Base-by-base conservation (phyloP, 2,113 vertebrate genomes). In the Lethenteron camtschaticum region DNA sequence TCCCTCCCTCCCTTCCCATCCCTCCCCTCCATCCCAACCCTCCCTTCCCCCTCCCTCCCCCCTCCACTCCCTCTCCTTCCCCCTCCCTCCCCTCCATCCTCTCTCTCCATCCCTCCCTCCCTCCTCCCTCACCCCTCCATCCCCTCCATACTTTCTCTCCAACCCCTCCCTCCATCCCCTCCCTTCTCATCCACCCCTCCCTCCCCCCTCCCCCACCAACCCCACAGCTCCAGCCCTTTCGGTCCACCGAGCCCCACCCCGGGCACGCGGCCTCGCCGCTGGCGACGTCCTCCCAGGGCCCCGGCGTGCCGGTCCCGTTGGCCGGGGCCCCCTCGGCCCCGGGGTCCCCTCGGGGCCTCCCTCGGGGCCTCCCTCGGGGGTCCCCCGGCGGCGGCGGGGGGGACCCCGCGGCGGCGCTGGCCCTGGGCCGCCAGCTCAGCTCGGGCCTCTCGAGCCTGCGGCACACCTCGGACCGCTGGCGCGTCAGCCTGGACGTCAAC, bases 401-500 rank as follows among this genome's bases (percentile, higher is more conserved):
- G 59, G 13, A 8, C 63, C 63, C n/a, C 41, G 63, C 63, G 14
- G 41, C 41, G 41, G 41, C 75, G 66, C 84, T 80, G 1, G 84
- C 83, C 2, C 78, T 97, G 73, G 79, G 75, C 76, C 86, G 88
- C 1, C 94, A 95, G 79, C 78, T 92, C 71, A 92, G 94, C 83
- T 66, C 63, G 9, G 94, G 94, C 58, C 55, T 99, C 76, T 99
- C 94, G 0, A 91, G 96, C 83, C 90, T 96, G 80, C 86, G 86
- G 71, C 92, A 95, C 74, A 94, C 87, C 0, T 77, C 81, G 2
- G 94, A 99, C 70, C 78, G 75, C 76, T 99, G 94, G 94, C 90
- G 88, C 74, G 84, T 99, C 77, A 84, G 82, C 70, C 71, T 99
- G 80, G 94, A 99, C 1, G 94, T 99, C 75, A 96, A 87, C 74